Evolutionary conservation across 1,140 invertebrate species (phyloP).

Genomic region (Cotesia chilonis): DNA sequence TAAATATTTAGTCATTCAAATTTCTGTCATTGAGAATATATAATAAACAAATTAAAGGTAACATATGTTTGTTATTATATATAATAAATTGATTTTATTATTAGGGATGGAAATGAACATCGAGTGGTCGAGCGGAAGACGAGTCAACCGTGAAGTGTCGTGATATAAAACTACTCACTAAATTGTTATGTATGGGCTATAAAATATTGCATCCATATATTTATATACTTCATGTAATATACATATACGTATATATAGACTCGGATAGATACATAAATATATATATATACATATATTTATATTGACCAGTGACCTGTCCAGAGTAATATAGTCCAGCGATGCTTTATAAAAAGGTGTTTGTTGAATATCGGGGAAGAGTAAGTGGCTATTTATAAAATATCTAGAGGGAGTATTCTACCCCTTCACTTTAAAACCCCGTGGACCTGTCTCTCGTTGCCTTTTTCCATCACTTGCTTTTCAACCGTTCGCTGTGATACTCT

Average conservation of each 20-base stretch:
- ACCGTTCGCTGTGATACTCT: too few relatives aligned
- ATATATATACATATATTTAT: constrained; percentile 45
- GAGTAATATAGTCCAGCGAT: constrained; percentile 58
- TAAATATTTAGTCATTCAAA: too few relatives aligned
- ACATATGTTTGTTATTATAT: constrained; percentile 6
- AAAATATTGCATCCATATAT: too few relatives aligned
- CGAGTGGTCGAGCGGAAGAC: not conserved
- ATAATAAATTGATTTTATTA: constrained; percentile 4
- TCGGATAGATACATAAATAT: constrained; percentile 35
- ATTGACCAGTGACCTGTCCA: constrained; percentile 64
- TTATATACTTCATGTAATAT: not conserved
- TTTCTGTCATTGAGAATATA: not conserved
- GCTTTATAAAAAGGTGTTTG: constrained; percentile 49
- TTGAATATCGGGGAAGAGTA: constrained; percentile 62
- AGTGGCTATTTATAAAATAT: constrained; percentile 62
- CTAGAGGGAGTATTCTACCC: constrained; percentile 29
- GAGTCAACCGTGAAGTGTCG: constrained; percentile 26
- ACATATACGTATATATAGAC: constrained; percentile 1
- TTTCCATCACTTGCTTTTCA: constrained; percentile 9
- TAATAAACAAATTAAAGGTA: not conserved
- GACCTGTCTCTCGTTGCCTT: constrained; percentile 3
- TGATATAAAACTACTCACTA: not conserved
- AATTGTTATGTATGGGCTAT: not conserved
- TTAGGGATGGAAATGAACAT: constrained; percentile 5
- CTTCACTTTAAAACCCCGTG: constrained; percentile 27